phyloP scores from a whole-genome alignment of 2,113 vertebrate genomes.

The Xenotilapia leptura region DNA sequence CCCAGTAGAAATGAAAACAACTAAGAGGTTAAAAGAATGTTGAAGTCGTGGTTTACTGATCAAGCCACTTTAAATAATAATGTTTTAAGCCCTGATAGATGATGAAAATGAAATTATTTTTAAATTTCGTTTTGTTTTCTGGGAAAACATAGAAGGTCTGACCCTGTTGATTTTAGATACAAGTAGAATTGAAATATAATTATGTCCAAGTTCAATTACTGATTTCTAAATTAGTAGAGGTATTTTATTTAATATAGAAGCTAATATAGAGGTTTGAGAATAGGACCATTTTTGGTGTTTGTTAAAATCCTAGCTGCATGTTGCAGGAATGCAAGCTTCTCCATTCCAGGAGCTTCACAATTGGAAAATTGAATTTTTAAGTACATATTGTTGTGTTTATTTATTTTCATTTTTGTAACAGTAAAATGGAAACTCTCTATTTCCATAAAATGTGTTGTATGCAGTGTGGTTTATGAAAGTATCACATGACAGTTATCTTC shows the following conservation, averaged over 20 bases:
- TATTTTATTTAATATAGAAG: not conserved
- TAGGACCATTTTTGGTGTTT: not conserved
- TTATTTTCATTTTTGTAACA: not conserved
- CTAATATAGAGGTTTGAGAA: not conserved
- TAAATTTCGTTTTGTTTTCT: accelerated
- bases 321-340: not conserved
- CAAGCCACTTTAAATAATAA: not conserved
- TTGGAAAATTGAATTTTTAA: not conserved
- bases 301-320: not conserved
- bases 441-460: not conserved
- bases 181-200: not conserved
- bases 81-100: not conserved
- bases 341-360: not conserved
- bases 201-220: not conserved
- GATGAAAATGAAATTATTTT: not conserved
- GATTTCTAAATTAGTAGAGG: not conserved
- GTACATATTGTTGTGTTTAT: not conserved
- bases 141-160: not conserved
- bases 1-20: not conserved
- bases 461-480: not conserved
- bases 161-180: not conserved
- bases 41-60: not conserved
- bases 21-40: not conserved
- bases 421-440: accelerated
- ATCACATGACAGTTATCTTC: not conserved